These are phyloP conservation scores for Drosophila repletoides DNA, from an alignment of 1,140 invertebrate species.

Conservation along the genomic window DNA sequence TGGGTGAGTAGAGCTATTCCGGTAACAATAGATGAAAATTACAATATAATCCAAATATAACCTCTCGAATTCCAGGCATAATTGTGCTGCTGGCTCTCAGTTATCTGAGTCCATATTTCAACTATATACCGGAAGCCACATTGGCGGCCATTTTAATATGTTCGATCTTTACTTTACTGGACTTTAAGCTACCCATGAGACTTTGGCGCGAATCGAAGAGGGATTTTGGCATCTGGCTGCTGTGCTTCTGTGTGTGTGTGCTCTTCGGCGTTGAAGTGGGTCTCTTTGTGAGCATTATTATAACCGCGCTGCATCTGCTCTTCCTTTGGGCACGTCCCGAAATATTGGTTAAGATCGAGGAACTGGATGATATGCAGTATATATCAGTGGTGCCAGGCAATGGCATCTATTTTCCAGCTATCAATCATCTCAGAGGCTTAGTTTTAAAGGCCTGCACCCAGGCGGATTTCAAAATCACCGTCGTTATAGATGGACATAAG, in stretches of 20 bases:
- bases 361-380: slow-evolving; percentile 83
- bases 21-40: too few species aligned
- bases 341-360: slow-evolving; percentile 85
- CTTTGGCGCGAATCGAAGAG: slow-evolving; percentile 90
- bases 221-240: slow-evolving; percentile 87
- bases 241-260: slow-evolving; percentile 91
- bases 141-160: slow-evolving; percentile 89
- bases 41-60: neutral
- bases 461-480: too few species aligned
- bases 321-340: slow-evolving; percentile 91
- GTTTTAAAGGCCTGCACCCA: too few species aligned
- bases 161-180: slow-evolving; percentile 83
- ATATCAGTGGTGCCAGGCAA: slow-evolving; percentile 85
- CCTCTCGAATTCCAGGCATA: slow-evolving; percentile 81
- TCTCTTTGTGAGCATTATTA: slow-evolving; percentile 92
- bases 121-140: slow-evolving; percentile 90
- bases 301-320: slow-evolving; percentile 91
- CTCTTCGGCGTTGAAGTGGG: slow-evolving; percentile 93
- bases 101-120: slow-evolving; percentile 92
- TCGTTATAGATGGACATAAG: too few species aligned
- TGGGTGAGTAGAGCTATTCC: slow-evolving; percentile 64
- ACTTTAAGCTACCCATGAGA: slow-evolving; percentile 86
- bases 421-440: too few species aligned
- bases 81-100: slow-evolving; percentile 85
- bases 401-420: slow-evolving; percentile 87